phyloP scores from a whole-genome alignment of 1,140 invertebrate species.

The Dendrolimus kikuchii region DNA sequence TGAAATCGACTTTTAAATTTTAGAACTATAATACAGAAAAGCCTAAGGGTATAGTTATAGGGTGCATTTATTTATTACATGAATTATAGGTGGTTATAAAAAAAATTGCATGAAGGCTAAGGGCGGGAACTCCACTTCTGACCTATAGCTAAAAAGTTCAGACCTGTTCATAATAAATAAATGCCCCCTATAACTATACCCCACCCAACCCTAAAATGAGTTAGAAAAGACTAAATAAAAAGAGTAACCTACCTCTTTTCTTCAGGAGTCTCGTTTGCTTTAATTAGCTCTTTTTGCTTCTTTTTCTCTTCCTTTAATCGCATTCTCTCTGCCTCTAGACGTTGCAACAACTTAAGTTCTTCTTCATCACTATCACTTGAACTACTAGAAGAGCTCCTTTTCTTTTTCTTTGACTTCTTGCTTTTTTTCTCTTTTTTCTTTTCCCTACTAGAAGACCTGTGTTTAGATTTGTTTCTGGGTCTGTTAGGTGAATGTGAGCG shows the following conservation, averaged over 20 bases:
- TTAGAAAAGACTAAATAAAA: not conserved
- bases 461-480: conserved; percentile 18
- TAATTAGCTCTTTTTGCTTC: conserved; percentile 86
- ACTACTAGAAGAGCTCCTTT: conserved; percentile 23
- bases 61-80: too few relatives aligned
- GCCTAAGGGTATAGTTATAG: too few relatives aligned
- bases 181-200: not conserved
- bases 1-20: too few relatives aligned
- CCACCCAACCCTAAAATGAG: not conserved
- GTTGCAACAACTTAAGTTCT: conserved; percentile 79
- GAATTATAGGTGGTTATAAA: too few relatives aligned
- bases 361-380: conserved; percentile 67
- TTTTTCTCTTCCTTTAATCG: conserved; percentile 78
- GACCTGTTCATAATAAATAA: too few relatives aligned
- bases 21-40: too few relatives aligned
- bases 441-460: conserved; percentile 40
- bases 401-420: conserved; percentile 53
- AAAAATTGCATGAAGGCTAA: too few relatives aligned
- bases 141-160: too few relatives aligned
- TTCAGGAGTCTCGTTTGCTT: conserved; percentile 95
- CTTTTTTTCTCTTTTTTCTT: conserved; percentile 18
- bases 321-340: conserved; percentile 81
- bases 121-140: too few relatives aligned
- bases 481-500: conserved; percentile 18
- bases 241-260: conserved; percentile 81